A percentile compares a stretch with the other conserved stretches of the same genome.
Conservation (phyloP, 23 tunicate species). For the Halocynthia roretzi region DNA sequence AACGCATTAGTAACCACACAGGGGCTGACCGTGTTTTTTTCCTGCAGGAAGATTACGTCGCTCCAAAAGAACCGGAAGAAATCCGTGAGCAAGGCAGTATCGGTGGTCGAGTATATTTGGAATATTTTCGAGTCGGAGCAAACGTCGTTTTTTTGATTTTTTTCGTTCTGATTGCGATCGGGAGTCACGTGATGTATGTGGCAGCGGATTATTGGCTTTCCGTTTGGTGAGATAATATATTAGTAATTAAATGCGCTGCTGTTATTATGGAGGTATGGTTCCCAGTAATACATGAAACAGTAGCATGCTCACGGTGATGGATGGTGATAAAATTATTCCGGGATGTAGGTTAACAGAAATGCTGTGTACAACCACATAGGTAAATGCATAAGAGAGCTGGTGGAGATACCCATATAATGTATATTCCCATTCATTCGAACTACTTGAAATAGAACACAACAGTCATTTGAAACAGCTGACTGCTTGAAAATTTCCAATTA, state of each 20-base stretch:
- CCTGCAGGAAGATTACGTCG: not conserved
- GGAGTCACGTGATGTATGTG: constrained; percentile 2
- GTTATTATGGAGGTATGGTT: too few relatives aligned
- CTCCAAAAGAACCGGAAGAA: constrained; percentile 17
- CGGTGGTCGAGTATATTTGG: constrained; percentile 13
- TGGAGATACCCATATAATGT: too few relatives aligned
- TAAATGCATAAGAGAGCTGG: too few relatives aligned
- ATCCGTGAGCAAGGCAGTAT: constrained; percentile 22
- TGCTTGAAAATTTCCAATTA: too few relatives aligned
- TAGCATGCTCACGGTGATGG: too few relatives aligned
- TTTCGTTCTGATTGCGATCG: not conserved
- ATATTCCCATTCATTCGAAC: too few relatives aligned
- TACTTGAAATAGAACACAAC: too few relatives aligned
- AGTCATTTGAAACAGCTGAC: too few relatives aligned
- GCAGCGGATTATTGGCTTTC: constrained; percentile 27
- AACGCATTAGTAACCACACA: not conserved
- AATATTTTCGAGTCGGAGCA: constrained; percentile 18
- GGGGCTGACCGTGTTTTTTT: not conserved
- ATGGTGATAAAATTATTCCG: too few relatives aligned
- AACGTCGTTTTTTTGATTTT: not conserved
- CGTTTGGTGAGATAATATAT: constrained; percentile 10
- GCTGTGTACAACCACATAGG: too few relatives aligned
- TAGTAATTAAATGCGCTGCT: not conserved
- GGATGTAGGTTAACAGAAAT: too few relatives aligned
- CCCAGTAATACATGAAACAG: too few relatives aligned